Conservation (phyloP, 2,797 vertebrate species). For the Sciaenops ocellatus region DNA sequence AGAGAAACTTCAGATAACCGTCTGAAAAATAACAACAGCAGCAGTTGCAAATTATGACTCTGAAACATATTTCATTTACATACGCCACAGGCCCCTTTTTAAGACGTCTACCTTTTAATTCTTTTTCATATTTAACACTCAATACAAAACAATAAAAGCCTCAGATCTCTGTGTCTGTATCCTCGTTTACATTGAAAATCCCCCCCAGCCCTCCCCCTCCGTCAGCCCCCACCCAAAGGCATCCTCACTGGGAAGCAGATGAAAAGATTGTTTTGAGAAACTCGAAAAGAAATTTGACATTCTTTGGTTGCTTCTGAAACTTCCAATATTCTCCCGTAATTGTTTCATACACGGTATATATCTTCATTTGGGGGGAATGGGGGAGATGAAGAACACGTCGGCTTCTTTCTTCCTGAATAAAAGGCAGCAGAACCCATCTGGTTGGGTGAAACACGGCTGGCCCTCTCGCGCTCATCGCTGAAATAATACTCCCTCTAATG, state of each 20-base stretch:
- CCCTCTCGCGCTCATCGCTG: constrained; percentile 94
- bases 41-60: constrained; percentile 76
- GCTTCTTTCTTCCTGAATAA: constrained; percentile 89
- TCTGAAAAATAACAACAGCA: constrained; percentile 78
- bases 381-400: constrained; percentile 90
- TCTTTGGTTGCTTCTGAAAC: constrained; percentile 97
- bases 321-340: constrained; percentile 96
- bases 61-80: constrained; percentile 80
- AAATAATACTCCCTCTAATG: constrained; percentile 99
- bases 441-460: constrained; percentile 97
- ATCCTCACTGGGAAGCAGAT: constrained; percentile 79
- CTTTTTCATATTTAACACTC: constrained; percentile 81
- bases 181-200: constrained; percentile 68
- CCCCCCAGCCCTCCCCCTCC: neutral
- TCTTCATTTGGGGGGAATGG: constrained; percentile 90
- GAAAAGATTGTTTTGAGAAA: constrained; percentile 86
- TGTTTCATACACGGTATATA: constrained; percentile 96
- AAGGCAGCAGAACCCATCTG: constrained; percentile 99
- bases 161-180: constrained; percentile 77
- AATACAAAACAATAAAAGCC: constrained; percentile 75
- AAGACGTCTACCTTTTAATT: constrained; percentile 83
- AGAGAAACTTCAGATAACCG: constrained; percentile 78
- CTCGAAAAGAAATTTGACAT: constrained; percentile 94
- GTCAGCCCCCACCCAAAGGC: constrained; percentile 61
- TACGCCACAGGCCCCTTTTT: constrained; percentile 76